These are phyloP conservation scores for Chelon labrosus DNA, from an alignment of 2,797 vertebrate genomes.

Conservation along the genomic window DNA sequence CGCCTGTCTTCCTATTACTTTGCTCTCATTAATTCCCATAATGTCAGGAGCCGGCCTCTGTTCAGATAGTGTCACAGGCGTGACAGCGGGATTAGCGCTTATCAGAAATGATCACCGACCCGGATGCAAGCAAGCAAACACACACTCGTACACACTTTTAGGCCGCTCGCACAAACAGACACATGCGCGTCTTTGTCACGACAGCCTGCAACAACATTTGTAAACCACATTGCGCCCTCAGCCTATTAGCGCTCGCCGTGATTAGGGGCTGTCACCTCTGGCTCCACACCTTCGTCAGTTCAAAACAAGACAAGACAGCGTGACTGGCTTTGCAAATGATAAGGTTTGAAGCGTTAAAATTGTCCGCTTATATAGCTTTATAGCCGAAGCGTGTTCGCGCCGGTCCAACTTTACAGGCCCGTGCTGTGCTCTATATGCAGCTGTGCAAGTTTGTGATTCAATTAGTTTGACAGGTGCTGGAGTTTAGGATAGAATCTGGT, in stretches of 20 bases:
- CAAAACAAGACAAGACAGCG: conserved; percentile 55
- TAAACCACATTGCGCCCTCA: conserved; percentile 51
- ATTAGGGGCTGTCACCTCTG: conserved; percentile 68
- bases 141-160: conserved; percentile 22
- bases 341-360: conserved; percentile 41
- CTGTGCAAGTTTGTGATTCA: conserved; percentile 37
- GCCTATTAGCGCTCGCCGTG: conserved; percentile 25
- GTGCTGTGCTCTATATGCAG: conserved; percentile 19
- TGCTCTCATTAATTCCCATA: conserved; percentile 72
- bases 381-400: conserved; percentile 8
- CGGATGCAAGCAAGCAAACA: conserved; percentile 26
- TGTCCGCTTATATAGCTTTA: conserved; percentile 27
- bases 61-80: conserved; percentile 73
- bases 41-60: conserved; percentile 65
- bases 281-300: conserved; percentile 60
- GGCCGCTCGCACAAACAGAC: conserved; percentile 23
- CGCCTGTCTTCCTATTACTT: conserved; percentile 57
- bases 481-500: conserved; percentile 17
- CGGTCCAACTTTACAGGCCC: conserved; percentile 11
- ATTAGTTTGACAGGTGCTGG: conserved; percentile 37
- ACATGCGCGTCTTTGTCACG: conserved; percentile 31
- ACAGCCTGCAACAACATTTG: conserved; percentile 61
- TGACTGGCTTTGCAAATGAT: conserved; percentile 55
- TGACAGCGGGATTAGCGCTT: conserved; percentile 78
- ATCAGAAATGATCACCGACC: conserved; percentile 75